Base-by-base conservation (phyloP, 2,113 vertebrate genomes). In the Dromas ardeola region DNA sequence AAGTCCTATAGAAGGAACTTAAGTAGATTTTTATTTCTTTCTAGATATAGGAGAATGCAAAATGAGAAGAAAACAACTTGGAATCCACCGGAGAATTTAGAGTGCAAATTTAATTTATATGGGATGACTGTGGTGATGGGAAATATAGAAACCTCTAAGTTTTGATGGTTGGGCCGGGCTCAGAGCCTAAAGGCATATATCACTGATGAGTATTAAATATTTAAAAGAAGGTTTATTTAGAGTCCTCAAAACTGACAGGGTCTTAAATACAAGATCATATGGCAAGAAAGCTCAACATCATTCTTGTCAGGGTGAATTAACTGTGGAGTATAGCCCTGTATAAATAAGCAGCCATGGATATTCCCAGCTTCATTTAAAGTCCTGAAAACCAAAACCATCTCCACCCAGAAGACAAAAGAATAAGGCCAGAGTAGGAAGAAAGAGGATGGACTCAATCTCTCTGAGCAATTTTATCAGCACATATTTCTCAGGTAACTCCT, bases 201-300 rank as follows among this genome's bases (percentile, higher is more conserved):
- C 88, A 92, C 90, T 96, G 96, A 95, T 92, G 86, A 96, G 87
- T 95, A 98, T 98, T 98, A 97, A 98, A 98, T 98, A 98, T 97
- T 98, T 97, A 97, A 88, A 86, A 96, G 97, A 97, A 97, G 96
- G 97, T 98, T 98, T 98, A 98, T 97, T 98, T 98, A 97, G 98
- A 98, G 88, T 94, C 91, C 88, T 97, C 97, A 96, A 97, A 97
- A 93, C 76, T 98, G 98, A 98, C 97, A 98, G 92, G 90, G 97
- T 97, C 98, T 98, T 98, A 98, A 98, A 98, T 97, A 97, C 93
- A 95, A 96, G 96, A 97, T 98, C 97, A 97, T 98, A 96, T 97
- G 97, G 97, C 97, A 97, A 98, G 96, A 97, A 97, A 96, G 95
- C 96, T 98, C 97, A 98, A 96, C 97, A 98, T 98, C 91, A 84